phyloP scores from a whole-genome alignment of 2,113 vertebrate genomes.

The Hirundichthys speculiger region DNA sequence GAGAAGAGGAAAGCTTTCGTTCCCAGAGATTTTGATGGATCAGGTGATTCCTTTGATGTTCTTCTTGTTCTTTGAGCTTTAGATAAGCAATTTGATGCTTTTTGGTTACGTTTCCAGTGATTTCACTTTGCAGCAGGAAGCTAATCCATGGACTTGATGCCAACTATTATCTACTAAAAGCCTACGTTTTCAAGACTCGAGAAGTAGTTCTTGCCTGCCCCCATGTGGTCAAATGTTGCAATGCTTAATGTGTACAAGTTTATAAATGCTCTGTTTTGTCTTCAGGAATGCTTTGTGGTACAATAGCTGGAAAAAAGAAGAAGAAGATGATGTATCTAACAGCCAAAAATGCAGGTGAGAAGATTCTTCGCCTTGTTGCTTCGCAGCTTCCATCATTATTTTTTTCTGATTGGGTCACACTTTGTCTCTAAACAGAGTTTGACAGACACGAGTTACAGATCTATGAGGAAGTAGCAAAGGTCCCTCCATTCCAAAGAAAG shows the following conservation, averaged over 20 bases:
- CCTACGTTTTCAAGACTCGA: background rate
- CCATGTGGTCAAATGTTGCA: slow-evolving; percentile 42
- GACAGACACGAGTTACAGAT: slow-evolving; percentile 98
- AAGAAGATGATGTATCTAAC: slow-evolving; percentile 99
- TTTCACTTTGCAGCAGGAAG: background rate
- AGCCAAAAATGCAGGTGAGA: slow-evolving; percentile 93
- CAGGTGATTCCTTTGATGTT: slow-evolving; percentile 79
- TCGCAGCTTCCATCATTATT: background rate
- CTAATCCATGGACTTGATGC: background rate
- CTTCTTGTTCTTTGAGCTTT: background rate
- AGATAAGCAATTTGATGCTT: background rate
- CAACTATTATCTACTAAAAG: background rate
- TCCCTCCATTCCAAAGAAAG: slow-evolving; percentile 97
- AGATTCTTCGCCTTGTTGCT: no score
- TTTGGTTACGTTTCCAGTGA: background rate
- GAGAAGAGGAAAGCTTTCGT: slow-evolving; percentile 99
- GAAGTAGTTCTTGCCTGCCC: slow-evolving; percentile 39
- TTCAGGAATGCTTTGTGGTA: slow-evolving; percentile 94
- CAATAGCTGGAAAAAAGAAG: slow-evolving; percentile 95
- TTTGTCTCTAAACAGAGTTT: slow-evolving; percentile 85
- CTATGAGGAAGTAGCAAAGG: slow-evolving; percentile 96
- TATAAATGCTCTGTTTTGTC: background rate
- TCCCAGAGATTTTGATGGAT: slow-evolving; percentile 92
- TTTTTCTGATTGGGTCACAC: background rate
- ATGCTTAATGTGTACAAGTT: background rate